Evolutionary conservation across 2,797 vertebrate genomes (phyloP), one percentile per base, ranked within the genome.

Genomic region (Phylloscopus collybita): DNA sequence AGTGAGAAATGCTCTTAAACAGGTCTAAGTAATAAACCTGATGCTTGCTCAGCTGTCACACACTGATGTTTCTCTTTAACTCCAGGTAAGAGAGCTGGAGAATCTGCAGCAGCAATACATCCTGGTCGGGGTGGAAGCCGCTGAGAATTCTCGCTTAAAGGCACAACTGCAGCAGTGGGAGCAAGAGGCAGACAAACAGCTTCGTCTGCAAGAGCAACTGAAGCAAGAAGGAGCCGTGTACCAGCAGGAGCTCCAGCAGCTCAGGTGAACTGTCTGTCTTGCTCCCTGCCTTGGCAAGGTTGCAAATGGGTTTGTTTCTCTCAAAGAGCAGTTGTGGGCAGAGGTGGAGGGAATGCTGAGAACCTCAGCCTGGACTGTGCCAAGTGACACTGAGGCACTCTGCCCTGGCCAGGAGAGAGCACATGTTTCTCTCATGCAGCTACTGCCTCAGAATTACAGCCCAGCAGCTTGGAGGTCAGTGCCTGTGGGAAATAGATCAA

Each of bases 71-170:
- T 95, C n/a, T 75, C 40, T 94, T 81, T 91, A 84, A 40, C 85
- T 87, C 21, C 54, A 99, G 99, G 96, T 99, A 73, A 98, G 98
- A 85, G 99, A 99, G 92, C 95, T 99, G 80, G 98, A 98, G 95
- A 98, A 96, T 74, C 98, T 98, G 84, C 98, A 98, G 92, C 97
- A 98, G 16, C 98, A 99, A 20, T 97, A 99, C 92, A 97, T 98
- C 76, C 97, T 98, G 9, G 97, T 98, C 0, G 98, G 97, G 95
- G 98, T 74, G 97, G 99, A 97, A 85, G 97, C 97, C 11, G 98
- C 92, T 49, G 98, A 98, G 30, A 95, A 98, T n/a, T 96, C 98
- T 53, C 96, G 70, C 21, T 53, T 98, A 9, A 97, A 92, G 74
- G 88, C 90, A 45, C 97, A 97, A 23, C 93, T 98, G 85, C 95